Evolutionary conservation across 1,140 invertebrate species (phyloP).

Genomic region (Drosophila willistoni): DNA sequence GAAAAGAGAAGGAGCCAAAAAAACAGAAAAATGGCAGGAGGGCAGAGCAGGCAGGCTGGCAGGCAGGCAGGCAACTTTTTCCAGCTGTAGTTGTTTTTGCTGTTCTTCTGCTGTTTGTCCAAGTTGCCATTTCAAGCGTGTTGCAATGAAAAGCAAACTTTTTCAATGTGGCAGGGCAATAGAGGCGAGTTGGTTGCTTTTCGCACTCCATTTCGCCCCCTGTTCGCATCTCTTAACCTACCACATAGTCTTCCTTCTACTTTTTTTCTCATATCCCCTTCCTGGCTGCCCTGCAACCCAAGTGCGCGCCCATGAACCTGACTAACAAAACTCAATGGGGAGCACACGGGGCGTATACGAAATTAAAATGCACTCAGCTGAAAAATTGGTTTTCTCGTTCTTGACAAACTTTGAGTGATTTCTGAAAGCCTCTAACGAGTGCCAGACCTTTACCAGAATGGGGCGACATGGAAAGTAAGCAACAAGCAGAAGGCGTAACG

Average conservation of each 20-base stretch:
- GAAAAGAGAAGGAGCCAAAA: conserved; percentile 9
- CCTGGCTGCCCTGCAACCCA: not conserved
- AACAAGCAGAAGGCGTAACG: conserved; percentile 35
- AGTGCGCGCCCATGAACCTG: conserved; percentile 8
- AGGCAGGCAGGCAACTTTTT: conserved; percentile 30
- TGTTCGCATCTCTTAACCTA: not conserved
- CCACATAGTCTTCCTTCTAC: not conserved
- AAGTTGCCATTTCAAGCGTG: conserved; percentile 81
- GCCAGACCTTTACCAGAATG: conserved; percentile 21
- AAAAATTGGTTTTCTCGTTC: conserved; percentile 83
- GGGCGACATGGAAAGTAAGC: conserved; percentile 38
- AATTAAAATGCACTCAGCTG: conserved; percentile 83
- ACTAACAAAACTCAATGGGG: conserved; percentile 53
- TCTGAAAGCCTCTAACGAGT: conserved; percentile 76
- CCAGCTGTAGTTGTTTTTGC: conserved; percentile 21
- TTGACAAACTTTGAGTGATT: conserved; percentile 82
- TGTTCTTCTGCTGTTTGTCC: conserved; percentile 68
- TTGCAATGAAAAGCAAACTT: conserved; percentile 79
- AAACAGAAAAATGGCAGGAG: conserved; percentile 7
- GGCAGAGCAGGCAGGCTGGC: conserved; percentile 18
- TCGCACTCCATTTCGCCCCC: conserved; percentile 13
- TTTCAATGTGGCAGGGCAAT: conserved; percentile 46
- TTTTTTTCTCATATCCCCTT: not conserved
- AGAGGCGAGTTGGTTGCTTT: conserved; percentile 34
- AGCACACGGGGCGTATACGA: conserved; percentile 63